These are phyloP conservation scores for Tragelaphus strepsiceros DNA, from an alignment of 2,113 vertebrate species.

Conservation along the genomic window DNA sequence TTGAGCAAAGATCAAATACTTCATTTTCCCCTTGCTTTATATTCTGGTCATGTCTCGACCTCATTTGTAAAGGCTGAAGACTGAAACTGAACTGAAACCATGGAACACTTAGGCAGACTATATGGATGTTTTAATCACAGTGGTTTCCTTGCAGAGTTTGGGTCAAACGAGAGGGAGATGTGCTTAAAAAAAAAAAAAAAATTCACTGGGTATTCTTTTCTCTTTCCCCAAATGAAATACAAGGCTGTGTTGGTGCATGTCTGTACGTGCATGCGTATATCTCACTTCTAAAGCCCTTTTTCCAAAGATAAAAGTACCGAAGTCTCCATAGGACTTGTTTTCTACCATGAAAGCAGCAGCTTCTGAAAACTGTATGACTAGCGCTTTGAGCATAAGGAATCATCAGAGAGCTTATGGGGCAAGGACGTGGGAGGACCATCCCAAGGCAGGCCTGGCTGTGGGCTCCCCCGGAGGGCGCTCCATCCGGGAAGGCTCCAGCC, in stretches of 20 bases:
- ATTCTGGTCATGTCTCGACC: constrained; percentile 33
- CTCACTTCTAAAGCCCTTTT: constrained; percentile 52
- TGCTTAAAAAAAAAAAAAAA: background rate
- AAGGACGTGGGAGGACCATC: background rate
- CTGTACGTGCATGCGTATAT: background rate
- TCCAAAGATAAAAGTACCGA: background rate
- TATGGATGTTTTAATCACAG: constrained; percentile 12
- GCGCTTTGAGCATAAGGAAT: background rate
- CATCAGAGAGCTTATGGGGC: background rate
- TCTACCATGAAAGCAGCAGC: constrained; percentile 26
- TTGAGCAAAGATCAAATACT: constrained; percentile 43
- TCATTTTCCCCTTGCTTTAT: constrained; percentile 2
- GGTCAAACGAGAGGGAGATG: background rate
- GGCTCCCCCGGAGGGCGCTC: background rate
- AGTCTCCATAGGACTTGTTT: constrained; percentile 38
- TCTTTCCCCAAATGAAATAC: background rate
- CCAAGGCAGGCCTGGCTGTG: background rate
- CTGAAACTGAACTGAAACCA: constrained; percentile 7
- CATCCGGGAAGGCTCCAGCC: background rate
- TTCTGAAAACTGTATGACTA: background rate
- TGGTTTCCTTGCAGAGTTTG: constrained; percentile 49
- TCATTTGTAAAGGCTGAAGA: constrained; percentile 10
- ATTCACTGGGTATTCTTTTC: background rate
- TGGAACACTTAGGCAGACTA: background rate
- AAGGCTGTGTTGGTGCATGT: background rate